Evolutionary conservation across 2,797 vertebrate genomes (phyloP).

Genomic region (Aselliscus stoliczkanus): DNA sequence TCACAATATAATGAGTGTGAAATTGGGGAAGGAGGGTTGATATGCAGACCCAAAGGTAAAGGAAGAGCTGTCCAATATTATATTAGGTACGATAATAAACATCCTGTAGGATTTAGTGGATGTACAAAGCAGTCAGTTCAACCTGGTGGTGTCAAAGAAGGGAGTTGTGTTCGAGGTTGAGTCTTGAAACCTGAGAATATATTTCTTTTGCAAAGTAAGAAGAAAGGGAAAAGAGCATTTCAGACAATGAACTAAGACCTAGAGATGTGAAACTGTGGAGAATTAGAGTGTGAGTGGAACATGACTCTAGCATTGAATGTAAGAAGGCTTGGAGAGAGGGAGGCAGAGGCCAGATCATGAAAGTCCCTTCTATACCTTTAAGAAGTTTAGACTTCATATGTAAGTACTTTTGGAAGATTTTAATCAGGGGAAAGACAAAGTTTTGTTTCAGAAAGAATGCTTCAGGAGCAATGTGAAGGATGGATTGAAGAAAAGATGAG

Average conservation of each 20-base stretch:
- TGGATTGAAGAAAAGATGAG: neutral
- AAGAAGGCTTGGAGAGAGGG: neutral
- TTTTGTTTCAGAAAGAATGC: conserved; percentile 31
- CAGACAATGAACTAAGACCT: neutral
- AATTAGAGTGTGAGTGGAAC: neutral
- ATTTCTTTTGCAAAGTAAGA: neutral
- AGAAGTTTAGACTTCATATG: neutral
- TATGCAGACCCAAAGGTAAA: neutral
- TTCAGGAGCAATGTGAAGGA: neutral
- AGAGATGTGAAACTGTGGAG: neutral
- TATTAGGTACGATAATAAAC: neutral
- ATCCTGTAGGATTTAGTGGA: neutral
- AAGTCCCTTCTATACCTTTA: neutral
- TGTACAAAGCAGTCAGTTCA: neutral
- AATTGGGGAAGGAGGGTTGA: neutral
- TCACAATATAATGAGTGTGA: neutral
- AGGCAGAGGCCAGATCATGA: neutral
- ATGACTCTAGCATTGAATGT: neutral
- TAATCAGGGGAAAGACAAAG: neutral
- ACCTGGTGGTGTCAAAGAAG: neutral
- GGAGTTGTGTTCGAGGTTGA: neutral
- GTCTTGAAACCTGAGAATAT: conserved; percentile 23
- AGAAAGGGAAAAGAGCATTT: neutral
- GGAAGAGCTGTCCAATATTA: neutral
- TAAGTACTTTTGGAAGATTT: neutral